Evolutionary conservation across 2,797 vertebrate genomes (phyloP), one percentile per base, ranked within the genome.

Genomic region (Pangasius macronema): DNA sequence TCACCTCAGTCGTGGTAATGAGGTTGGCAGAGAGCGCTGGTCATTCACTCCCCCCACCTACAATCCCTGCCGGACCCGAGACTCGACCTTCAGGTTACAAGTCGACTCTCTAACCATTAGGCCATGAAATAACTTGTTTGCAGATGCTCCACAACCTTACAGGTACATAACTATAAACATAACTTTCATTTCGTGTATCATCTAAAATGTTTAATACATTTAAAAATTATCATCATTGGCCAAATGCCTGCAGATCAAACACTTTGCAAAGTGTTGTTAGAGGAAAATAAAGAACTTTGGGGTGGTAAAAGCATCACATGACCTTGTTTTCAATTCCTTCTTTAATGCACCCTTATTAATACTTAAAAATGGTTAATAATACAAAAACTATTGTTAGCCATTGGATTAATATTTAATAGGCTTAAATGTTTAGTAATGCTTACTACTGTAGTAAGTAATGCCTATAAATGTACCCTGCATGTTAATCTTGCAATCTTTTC

Each of bases 401-500:
- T 10, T 30, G 0, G 6, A 42, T 67, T 67, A 67, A 67, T 83
- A 83, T 68, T 83, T 83, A 53, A 82, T 55, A 83, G 20, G 18
- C 20, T 13, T 83, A 68, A 36, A 36, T 68, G 82, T 68, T 68
- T 68, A 24, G 30, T 36, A 53, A 51, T 24, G n/a, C 42, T 51
- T 53, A 36, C 42, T 22, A 53, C 46, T 22, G n/a, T 83, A 53
- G 36, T 68, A 68, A 68, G 46, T 83, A 53, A 68, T 68, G n/a
- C n/a, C 24, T 83, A 68, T 51, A 36, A 83, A 83, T 83, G 61
- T 70, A 68, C 30, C 20, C 20, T 68, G 46, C 82, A 68, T 22
- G 42, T 65, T 82, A 83, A 55, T 13, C 16, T 76, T 72, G 57
- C 46, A 46, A 68, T 85, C 61, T 84, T 85, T 81, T 72, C n/a